phyloP scores from a whole-genome alignment of 2,888 invertebrate genomes.

The Pristionchus exspectatus region DNA sequence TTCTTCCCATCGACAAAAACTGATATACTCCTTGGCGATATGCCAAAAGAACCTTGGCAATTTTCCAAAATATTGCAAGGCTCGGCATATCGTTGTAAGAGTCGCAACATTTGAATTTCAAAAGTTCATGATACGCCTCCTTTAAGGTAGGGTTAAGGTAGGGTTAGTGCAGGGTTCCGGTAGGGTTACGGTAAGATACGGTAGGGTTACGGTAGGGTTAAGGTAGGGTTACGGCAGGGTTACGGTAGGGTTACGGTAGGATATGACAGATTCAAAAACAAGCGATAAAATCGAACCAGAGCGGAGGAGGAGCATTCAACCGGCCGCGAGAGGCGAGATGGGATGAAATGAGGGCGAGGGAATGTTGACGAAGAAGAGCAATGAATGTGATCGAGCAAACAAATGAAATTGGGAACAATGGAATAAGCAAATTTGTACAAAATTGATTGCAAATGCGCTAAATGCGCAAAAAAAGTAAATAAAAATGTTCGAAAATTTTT shows the following conservation, averaged over 20 bases:
- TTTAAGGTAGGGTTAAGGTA: too few relatives aligned
- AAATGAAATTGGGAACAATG: neutral
- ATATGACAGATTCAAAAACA: neutral
- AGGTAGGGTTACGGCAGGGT: too few relatives aligned
- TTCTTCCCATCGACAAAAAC: too few relatives aligned
- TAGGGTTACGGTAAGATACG: too few relatives aligned
- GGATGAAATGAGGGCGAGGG: neutral
- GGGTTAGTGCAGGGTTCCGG: too few relatives aligned
- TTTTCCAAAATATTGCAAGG: too few relatives aligned
- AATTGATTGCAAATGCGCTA: neutral
- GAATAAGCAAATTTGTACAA: neutral
- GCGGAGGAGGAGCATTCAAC: conserved; percentile 21
- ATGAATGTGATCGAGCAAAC: neutral
- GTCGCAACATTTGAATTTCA: too few relatives aligned
- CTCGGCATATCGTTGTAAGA: too few relatives aligned
- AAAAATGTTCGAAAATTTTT: neutral
- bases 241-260: neutral
- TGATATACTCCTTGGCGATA: too few relatives aligned
- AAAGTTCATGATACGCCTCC: too few relatives aligned
- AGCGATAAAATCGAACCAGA: neutral
- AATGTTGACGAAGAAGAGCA: neutral
- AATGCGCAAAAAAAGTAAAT: neutral
- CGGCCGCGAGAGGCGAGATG: neutral
- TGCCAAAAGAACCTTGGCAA: too few relatives aligned
- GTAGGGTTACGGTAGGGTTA: too few relatives aligned